Percentiles rank a stretch among this genome's conserved stretches.
Conservation (phyloP, 2,888 invertebrate species). For the Pristionchus exspectatus region DNA sequence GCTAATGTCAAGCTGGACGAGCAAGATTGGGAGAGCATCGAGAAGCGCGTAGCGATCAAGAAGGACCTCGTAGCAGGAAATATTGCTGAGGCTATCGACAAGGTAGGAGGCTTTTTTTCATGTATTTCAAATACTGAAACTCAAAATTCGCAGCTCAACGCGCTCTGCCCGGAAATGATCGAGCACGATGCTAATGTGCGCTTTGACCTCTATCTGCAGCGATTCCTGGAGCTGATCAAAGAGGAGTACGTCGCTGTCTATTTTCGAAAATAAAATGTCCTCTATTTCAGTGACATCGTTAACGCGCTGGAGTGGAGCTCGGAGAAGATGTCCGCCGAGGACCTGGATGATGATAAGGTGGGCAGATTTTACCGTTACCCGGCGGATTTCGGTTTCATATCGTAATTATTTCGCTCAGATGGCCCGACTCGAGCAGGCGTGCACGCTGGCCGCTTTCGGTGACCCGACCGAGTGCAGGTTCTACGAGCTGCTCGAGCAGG, state of each 20-base stretch:
- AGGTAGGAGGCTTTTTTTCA: neutral
- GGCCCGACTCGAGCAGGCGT: constrained; percentile 5
- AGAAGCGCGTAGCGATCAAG: constrained; percentile 35
- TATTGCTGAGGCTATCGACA: constrained; percentile 25
- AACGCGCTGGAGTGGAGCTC: constrained; percentile 20
- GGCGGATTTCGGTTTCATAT: neutral
- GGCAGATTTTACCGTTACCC: neutral
- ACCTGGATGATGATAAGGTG: constrained; percentile 35
- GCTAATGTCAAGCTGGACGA: constrained; percentile 44
- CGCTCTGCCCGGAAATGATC: constrained; percentile 10
- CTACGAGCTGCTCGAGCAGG: constrained; percentile 44
- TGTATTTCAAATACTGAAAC: neutral
- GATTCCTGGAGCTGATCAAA: constrained; percentile 46
- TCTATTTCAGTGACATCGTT: neutral
- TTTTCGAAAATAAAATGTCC: no score
- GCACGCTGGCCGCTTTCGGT: constrained; percentile 41
- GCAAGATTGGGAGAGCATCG: constrained; percentile 38
- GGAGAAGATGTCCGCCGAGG: constrained; percentile 33
- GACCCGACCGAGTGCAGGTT: constrained; percentile 34
- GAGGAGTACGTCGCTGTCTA: neutral
- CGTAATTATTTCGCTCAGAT: neutral
- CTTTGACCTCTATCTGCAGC: constrained; percentile 40
- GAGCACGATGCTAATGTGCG: neutral
- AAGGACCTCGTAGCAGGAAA: constrained; percentile 17
- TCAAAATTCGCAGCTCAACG: neutral